Conservation (phyloP, 1,140 invertebrate species). For the Liolophura sinensis region DNA sequence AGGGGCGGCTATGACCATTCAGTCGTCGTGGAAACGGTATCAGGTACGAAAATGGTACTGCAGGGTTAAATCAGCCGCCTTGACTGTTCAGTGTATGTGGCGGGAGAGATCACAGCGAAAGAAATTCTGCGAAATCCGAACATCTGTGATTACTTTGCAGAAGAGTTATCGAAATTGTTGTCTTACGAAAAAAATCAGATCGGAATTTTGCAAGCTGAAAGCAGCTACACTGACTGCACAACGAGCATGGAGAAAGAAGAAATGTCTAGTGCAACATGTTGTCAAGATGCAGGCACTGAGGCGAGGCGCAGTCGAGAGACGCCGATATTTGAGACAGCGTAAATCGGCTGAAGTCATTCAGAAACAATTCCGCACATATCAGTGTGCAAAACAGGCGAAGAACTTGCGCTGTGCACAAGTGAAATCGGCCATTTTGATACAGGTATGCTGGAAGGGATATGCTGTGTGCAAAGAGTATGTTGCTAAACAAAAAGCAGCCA, state of each 20-base stretch:
- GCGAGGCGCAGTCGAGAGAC: too few relatives aligned
- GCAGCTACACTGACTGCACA: too few relatives aligned
- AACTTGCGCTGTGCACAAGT: not conserved
- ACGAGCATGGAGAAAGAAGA: too few relatives aligned
- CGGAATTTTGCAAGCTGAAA: too few relatives aligned
- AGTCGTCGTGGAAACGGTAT: slow-evolving; percentile 13
- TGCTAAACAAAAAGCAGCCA: not conserved
- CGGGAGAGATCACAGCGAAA: not conserved
- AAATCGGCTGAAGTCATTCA: slow-evolving; percentile 9
- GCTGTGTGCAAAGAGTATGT: not conserved
- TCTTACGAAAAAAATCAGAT: too few relatives aligned
- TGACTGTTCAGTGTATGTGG: slow-evolving; percentile 12
- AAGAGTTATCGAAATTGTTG: too few relatives aligned
- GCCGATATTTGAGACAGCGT: too few relatives aligned
- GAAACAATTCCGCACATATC: not conserved
- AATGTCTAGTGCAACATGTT: too few relatives aligned
- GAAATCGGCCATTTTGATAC: slow-evolving; percentile 11
- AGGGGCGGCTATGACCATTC: slow-evolving; percentile 14
- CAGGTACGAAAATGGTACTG: slow-evolving; percentile 1
- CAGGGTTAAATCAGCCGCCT: slow-evolving; percentile 11
- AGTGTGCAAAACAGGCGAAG: not conserved
- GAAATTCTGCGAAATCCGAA: too few relatives aligned
- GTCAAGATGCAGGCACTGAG: too few relatives aligned
- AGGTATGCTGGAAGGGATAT: slow-evolving; percentile 9
- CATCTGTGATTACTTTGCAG: too few relatives aligned